Evolutionary conservation across 2,888 invertebrate genomes (phyloP), one percentile per base, ranked within the genome.

Genomic region (Augochlorella aurata): DNA sequence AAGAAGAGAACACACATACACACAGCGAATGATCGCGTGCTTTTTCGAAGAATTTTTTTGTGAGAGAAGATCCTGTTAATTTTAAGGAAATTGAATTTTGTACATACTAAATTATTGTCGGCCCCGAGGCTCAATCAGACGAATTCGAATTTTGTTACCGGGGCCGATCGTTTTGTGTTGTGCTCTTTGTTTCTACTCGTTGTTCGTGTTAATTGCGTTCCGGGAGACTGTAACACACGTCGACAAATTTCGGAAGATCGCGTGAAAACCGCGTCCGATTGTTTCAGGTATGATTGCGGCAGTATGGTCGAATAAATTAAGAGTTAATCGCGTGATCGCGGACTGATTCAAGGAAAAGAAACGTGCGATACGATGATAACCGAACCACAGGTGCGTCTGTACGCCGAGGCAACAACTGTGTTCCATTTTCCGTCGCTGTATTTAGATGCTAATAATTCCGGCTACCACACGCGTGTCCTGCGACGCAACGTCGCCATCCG

Each of bases 61-160:
- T 38, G 63, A 74, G 73, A 69, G 65, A 73, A 24, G 54, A 77
- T 70, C 70, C 63, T 10, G 29, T 54, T 91, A 90, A 89, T 89
- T 89, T 90, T 89, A 90, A 90, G 88, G 67, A 82, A 87, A 85
- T 88, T 82, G 72, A 91, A 91, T 91, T 90, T 85, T 92, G 91
- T 92, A 92, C 77, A 90, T 91, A 91, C 86, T 92, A 92, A 92
- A 92, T 92, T 92, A 91, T 91, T 91, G 68, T 86, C 86, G 87
- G 82, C 85, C 85, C 87, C 80, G 83, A 81, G 77, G 67, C 44
- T 29, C 49, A 18, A 45, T 29, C 49, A 50, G 77, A 79, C 38
- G 81, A 83, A 86, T 82, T 83, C 58, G 74, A 61, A 77, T 82
- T 80, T 50, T 38, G 38, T 4, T 81, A 85, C 89, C 89, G 81